Percentiles rank a stretch among this genome's conserved stretches.
phyloP scores from a whole-genome alignment of 53 echinoderm and acorn worm genomes.

The Antedon mediterranea region DNA sequence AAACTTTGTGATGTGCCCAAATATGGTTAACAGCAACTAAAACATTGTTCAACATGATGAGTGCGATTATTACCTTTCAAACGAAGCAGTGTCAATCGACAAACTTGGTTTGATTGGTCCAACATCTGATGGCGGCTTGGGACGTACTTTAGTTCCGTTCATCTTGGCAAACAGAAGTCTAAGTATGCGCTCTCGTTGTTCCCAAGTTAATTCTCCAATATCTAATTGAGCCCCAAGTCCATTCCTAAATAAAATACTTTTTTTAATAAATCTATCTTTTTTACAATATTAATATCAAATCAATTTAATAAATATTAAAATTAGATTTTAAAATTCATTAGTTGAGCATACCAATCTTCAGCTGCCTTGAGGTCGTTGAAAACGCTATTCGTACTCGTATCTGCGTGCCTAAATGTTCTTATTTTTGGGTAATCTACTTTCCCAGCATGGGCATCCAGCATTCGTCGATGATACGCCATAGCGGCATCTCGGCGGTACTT shows the following conservation, averaged over 20 bases:
- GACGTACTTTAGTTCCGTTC: conserved; percentile 67
- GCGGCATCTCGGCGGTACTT: conserved; percentile 87
- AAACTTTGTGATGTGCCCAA: background rate
- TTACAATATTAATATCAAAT: no score
- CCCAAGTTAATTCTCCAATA: conserved; percentile 88
- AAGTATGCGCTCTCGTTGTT: conserved; percentile 78
- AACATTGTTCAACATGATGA: background rate
- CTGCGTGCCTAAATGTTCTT: conserved; percentile 61
- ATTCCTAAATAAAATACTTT: conserved; percentile 32
- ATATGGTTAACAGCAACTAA: conserved; percentile 1
- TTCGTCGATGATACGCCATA: conserved; percentile 63
- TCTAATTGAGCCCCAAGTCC: conserved; percentile 69
- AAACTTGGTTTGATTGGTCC: conserved; percentile 23
- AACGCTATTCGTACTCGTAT: conserved; percentile 86
- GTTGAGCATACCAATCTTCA: conserved; percentile 56
- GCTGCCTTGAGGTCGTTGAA: conserved; percentile 87
- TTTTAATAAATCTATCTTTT: background rate
- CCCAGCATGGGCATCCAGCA: conserved; percentile 73
- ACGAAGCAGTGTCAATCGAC: background rate
- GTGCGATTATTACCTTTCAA: background rate
- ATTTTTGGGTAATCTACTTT: conserved; percentile 71
- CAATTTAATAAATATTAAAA: no score
- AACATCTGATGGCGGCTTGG: conserved; percentile 30
- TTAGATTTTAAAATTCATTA: background rate
- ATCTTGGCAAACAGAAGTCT: conserved; percentile 91